Evolutionary conservation across 2,797 vertebrate species (phyloP).

Genomic region (Notolepis coatsorum): DNA sequence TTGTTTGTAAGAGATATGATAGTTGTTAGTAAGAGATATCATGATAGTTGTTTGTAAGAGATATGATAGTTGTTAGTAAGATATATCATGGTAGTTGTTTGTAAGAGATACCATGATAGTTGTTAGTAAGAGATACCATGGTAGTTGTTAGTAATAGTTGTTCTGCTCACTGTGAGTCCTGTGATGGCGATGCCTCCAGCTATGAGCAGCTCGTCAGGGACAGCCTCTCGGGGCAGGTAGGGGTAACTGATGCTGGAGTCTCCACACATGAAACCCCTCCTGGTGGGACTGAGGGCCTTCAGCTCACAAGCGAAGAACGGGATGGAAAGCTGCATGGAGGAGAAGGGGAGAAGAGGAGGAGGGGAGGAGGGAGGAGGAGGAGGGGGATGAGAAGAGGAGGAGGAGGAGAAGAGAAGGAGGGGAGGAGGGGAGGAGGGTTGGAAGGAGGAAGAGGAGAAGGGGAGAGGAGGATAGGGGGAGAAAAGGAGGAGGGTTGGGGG

Average conservation of each 20-base stretch:
- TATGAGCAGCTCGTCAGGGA: conserved; percentile 71
- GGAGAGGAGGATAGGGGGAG: neutral
- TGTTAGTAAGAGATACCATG: too few species aligned
- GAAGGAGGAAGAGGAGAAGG: too few species aligned
- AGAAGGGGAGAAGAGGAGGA: neutral
- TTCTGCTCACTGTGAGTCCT: conserved; percentile 63
- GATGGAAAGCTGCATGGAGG: conserved; percentile 66
- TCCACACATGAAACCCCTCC: conserved; percentile 77
- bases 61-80: too few species aligned
- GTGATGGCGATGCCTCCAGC: conserved; percentile 72
- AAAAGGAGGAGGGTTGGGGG: neutral
- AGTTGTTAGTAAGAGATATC: too few species aligned
- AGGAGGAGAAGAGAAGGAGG: neutral
- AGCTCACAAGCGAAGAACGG: conserved; percentile 78
- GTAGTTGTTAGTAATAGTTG: too few species aligned
- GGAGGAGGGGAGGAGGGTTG: neutral
- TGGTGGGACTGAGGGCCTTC: conserved; percentile 67
- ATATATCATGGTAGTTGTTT: too few species aligned
- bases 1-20: too few species aligned
- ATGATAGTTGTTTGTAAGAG: too few species aligned
- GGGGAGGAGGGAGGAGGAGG: neutral
- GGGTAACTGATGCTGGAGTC: conserved; percentile 78
- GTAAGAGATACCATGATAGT: too few species aligned
- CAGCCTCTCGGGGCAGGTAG: conserved; percentile 50
- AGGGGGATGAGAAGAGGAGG: neutral